Base-by-base conservation (phyloP, 2,888 invertebrate genomes). In the Ypsolopha sequella region DNA sequence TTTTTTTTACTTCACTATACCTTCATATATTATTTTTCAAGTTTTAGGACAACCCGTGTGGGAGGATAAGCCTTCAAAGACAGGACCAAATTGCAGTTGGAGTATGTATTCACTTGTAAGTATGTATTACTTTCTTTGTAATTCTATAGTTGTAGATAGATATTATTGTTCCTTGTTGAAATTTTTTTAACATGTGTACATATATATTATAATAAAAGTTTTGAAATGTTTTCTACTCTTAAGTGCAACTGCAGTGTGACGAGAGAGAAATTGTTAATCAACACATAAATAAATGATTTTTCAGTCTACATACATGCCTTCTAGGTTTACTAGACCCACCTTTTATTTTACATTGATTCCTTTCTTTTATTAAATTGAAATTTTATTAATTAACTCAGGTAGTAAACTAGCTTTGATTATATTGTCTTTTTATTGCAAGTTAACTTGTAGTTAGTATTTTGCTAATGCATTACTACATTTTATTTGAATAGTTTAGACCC, bases 191-290 rank as follows among this genome's bases (percentile, higher is more conserved):
- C 64, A 66, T 70, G 68, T 80, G 76, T 78, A 78, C 67, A 80
- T 80, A 73, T 72, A 68, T 73, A 73, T 73, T 73, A 71, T 73
- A 68, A 66, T 62, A 68, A 70, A 70, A 64, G 68, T 68, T 68
- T 57, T 59, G 55, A 65, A 70, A 71, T 73, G 70, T 76, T 72
- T 76, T 71, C 64, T 80, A 80, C 70, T 74, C 76, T 69, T 84
- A 84, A 85, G 82, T 70, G 78, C 75, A 82, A 80, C 76, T 74
- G 69, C 77, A 75, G 77, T 84, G 82, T 82, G 76, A 81, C 80
- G 84, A 82, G 81, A 82, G 81, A 81, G 76, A 71, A 41, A 24
- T 41, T 11, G 41, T 68, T 70, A 71, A 64, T 68, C 65, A 64
- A 69, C 68, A 64, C 64, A 73, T 9, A 14, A 9, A n/a, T n/a